Evolutionary conservation across 2,797 vertebrate genomes (phyloP).

Genomic region (Macrochelys suwanniensis): DNA sequence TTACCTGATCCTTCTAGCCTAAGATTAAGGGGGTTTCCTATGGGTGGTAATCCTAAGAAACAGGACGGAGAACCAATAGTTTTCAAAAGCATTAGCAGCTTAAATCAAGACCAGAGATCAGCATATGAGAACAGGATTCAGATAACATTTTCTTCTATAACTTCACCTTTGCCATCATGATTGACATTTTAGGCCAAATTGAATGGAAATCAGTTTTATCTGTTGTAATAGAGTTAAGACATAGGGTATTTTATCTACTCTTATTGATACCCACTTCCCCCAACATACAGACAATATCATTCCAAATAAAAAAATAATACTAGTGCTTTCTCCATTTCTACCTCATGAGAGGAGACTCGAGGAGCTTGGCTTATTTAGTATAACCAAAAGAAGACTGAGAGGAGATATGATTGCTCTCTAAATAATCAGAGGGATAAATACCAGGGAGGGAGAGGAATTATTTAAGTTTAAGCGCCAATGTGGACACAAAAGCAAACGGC

Average conservation of each 20-base stretch:
- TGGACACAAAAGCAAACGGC: too few relatives aligned
- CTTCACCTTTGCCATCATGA: not conserved
- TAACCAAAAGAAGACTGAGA: too few relatives aligned
- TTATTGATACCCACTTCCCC: not conserved
- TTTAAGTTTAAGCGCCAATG: too few relatives aligned
- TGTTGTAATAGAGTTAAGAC: not conserved
- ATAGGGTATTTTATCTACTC: not conserved
- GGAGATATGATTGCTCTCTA: too few relatives aligned
- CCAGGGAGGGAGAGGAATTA: too few relatives aligned
- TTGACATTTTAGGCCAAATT: not conserved
- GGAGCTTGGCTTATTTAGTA: too few relatives aligned
- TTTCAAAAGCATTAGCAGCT: not conserved
- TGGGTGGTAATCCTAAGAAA: not conserved
- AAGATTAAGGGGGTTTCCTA: not conserved
- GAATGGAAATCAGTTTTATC: not conserved
- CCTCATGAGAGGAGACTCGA: too few relatives aligned
- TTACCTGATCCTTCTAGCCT: not conserved
- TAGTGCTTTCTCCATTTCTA: not conserved
- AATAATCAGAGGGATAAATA: too few relatives aligned
- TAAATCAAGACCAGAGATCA: not conserved
- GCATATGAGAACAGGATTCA: not conserved
- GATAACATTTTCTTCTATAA: not conserved
- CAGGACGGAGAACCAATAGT: too few relatives aligned
- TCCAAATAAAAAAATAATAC: not conserved
- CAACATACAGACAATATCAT: not conserved